Evolutionary conservation across 2,888 invertebrate genomes (phyloP), one percentile per base, ranked within the genome.

Genomic region (Seira ritae): DNA sequence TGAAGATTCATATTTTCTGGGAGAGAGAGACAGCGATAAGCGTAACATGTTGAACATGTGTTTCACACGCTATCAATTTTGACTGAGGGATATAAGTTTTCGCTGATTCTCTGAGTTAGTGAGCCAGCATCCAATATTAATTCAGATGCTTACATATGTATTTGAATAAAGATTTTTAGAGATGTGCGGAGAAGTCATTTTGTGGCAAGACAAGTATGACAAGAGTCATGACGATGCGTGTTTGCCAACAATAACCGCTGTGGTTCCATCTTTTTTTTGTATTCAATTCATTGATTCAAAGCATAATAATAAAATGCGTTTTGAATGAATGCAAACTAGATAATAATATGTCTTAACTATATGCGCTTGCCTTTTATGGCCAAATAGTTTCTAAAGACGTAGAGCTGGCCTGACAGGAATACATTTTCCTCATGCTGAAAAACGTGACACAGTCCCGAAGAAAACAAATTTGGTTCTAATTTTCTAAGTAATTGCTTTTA

Each of bases 341-440:
- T 17, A 67, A 22, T 37, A 70, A 70, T 42, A 42, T 46, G 19
- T 70, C 37, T 42, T 42, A 70, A 70, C 46, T 70, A 31, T 46
- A 50, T 69, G 31, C 22, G 8, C 12, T 50, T 17, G 70, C 70
- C 70, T 46, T 70, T 42, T 70, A 70, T 70, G 70, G 70, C 46
- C 55, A 70, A 22, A 70, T 31, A 19, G 46, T 70, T 70, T 70
- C 46, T 15, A 2, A 20, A 42, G 42, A 70, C 20, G 20, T 70
- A 46, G 22, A 70, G 42, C 31, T 31, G 70, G 46, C 70, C 31
- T 31, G 70, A 70, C 70, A 70, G 6, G 20, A 70, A 70, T 50
- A 42, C 70, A 22, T 12, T 42, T 19, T 42, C 69, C 31, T 31
- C 69, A 17, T 69, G 69, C 31, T 69, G 37, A 8, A 17, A 50